These are phyloP conservation scores for Gymnocypris eckloni DNA, from an alignment of 2,797 vertebrate species.

Conservation along the genomic window DNA sequence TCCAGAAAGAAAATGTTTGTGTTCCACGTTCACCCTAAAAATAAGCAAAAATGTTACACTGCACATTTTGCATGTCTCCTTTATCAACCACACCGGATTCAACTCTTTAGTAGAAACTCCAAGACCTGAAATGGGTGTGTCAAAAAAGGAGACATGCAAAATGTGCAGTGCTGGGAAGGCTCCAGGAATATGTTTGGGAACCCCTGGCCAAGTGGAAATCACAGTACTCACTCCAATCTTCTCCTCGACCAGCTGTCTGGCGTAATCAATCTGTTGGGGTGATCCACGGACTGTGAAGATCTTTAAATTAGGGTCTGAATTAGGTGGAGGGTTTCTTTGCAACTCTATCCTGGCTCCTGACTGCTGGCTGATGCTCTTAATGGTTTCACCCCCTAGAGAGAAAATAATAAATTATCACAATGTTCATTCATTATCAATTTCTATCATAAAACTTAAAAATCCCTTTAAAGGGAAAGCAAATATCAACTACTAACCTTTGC, in stretches of 20 bases:
- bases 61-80: no score
- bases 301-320: slow-evolving; percentile 96
- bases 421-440: neutral
- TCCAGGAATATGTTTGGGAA: no score
- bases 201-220: neutral
- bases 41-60: no score
- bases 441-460: neutral
- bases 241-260: slow-evolving; percentile 96
- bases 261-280: slow-evolving; percentile 98
- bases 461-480: neutral
- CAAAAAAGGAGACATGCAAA: no score
- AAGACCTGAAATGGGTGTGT: no score
- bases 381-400: slow-evolving; percentile 93
- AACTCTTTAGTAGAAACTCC: no score
- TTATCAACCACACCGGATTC: no score
- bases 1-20: neutral
- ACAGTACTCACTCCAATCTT: slow-evolving; percentile 92
- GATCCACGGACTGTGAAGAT: slow-evolving; percentile 97
- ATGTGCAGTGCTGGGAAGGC: no score
- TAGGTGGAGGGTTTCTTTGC: slow-evolving; percentile 97
- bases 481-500: slow-evolving; percentile 83
- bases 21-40: neutral
- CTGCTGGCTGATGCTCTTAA: slow-evolving; percentile 98
- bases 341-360: slow-evolving; percentile 98
- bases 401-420: no score